Evolutionary conservation across 2,888 invertebrate genomes (phyloP).

Genomic region (Aproaerema taeniolella): DNA sequence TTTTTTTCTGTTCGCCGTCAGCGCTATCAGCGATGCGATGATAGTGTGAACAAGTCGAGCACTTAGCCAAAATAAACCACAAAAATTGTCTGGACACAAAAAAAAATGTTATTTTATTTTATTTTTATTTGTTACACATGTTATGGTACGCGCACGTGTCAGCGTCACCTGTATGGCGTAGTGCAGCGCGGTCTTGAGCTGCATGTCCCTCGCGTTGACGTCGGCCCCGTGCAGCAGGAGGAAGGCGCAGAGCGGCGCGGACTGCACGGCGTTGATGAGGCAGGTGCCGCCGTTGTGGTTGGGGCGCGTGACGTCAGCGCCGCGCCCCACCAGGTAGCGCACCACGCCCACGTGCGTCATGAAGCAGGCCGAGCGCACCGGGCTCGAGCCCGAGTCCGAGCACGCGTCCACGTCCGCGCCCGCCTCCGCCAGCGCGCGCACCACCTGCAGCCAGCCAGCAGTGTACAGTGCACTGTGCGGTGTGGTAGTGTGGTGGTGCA

Average conservation of each 20-base stretch:
- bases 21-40: no score
- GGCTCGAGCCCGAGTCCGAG: conserved; percentile 92
- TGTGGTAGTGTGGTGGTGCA: no score
- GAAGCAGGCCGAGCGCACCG: conserved; percentile 94
- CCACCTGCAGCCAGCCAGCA: conserved; percentile 79
- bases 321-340: conserved; percentile 84
- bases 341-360: conserved; percentile 90
- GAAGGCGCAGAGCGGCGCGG: conserved; percentile 86
- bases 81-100: no score
- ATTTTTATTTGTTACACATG: no score
- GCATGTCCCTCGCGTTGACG: conserved; percentile 92
- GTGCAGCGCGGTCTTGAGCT: conserved; percentile 93
- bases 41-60: no score
- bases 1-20: no score
- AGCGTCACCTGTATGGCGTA: no score
- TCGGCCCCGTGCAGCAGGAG: conserved; percentile 88
- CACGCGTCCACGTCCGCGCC: conserved; percentile 92
- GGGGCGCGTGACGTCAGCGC: conserved; percentile 89
- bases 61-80: no score
- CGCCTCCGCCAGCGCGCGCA: conserved; percentile 86
- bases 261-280: conserved; percentile 95
- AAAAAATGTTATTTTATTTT: no score
- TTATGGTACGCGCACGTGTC: no score
- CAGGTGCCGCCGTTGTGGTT: conserved; percentile 96
- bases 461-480: background rate